Conservation (phyloP, 2,797 vertebrate species). For the Enteromius thamalakanensis region DNA sequence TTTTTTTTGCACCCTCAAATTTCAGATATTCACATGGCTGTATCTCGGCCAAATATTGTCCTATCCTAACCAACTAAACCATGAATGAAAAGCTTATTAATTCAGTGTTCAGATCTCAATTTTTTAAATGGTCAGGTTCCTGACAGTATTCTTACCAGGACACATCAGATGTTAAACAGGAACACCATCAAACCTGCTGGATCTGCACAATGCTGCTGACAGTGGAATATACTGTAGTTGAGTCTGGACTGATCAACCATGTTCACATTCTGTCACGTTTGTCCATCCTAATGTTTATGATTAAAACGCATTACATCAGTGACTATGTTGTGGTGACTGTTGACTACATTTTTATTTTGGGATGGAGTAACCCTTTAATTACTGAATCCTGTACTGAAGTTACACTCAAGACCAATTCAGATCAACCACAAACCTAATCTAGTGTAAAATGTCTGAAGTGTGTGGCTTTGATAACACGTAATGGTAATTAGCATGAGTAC, state of each 20-base stretch:
- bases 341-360: no score
- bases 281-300: neutral
- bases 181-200: neutral
- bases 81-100: no score
- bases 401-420: neutral
- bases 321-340: neutral
- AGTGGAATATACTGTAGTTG: no score
- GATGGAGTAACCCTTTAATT: no score
- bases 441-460: neutral
- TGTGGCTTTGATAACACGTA: neutral
- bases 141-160: no score
- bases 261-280: neutral
- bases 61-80: no score
- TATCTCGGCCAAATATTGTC: no score
- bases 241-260: neutral
- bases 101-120: no score
- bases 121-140: no score
- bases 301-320: neutral
- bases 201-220: neutral
- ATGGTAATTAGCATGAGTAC: no score
- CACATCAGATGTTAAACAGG: neutral
- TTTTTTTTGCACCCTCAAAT: no score
- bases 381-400: neutral
- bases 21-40: no score
- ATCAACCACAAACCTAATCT: neutral